Conservation (phyloP, 1,140 invertebrate genomes). For the Fopius arisanus region DNA sequence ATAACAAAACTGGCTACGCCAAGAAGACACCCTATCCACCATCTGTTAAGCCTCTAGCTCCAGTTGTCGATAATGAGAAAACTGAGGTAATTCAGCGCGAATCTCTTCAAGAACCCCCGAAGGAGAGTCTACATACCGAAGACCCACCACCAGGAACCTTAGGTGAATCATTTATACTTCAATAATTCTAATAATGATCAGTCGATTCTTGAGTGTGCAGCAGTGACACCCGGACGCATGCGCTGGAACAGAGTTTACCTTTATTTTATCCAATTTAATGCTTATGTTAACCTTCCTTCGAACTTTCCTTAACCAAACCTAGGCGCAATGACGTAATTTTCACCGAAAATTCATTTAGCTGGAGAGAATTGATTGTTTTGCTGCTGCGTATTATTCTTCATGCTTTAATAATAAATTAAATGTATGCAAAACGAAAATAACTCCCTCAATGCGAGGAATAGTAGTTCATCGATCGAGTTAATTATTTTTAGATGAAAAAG, state of each 20-base stretch:
- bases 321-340: neutral
- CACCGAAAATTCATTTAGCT: neutral
- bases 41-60: neutral
- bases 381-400: neutral
- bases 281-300: neutral
- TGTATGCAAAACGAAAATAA: neutral
- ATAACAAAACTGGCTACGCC: constrained; percentile 88
- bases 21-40: constrained; percentile 51
- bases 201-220: constrained; percentile 7
- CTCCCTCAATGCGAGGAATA: neutral
- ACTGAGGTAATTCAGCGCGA: neutral
- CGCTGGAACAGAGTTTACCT: neutral
- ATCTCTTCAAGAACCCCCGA: neutral
- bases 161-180: constrained; percentile 11
- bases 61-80: constrained; percentile 14
- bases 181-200: neutral
- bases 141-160: neutral
- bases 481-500: constrained; percentile 44
- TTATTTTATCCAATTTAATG: neutral
- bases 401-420: too few relatives aligned
- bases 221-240: neutral
- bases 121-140: neutral
- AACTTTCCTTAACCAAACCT: too few relatives aligned
- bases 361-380: neutral
- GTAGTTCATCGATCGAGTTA: neutral